Evolutionary conservation across 2,888 invertebrate genomes (phyloP), one percentile per base, ranked within the genome.

Genomic region (Malthinus seriepunctatus): DNA sequence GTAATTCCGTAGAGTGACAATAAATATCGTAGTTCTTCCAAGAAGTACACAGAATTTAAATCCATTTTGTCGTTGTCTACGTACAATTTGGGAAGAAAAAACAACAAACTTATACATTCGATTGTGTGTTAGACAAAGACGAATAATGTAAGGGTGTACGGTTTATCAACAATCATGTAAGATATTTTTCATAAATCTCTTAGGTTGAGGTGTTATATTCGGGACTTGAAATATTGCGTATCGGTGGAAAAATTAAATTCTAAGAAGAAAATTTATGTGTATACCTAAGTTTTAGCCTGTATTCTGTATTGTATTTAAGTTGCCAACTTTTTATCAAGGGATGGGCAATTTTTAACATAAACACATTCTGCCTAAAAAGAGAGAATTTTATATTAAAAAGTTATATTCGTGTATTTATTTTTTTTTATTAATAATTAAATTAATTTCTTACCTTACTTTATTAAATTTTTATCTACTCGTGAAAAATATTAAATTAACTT

Each of bases 161-260:
- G 38, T 53, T 57, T 42, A 56, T 51, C 56, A 47, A 51, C 51
- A 44, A 47, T 56, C 64, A 61, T 56, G 59, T 57, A 56, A 63
- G 66, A 66, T 66, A 66, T 66, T 66, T 66, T 64, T 64, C 64
- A 66, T 66, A 66, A 66, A 66, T 66, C 66, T 63, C 63, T 64
- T 64, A 62, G 54, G 60, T 63, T 59, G 62, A 66, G 64, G 64
- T 63, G 64, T 61, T 66, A 64, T 61, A 64, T 66, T 55, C 63
- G 63, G 62, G 65, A 48, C 61, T 57, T 66, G 64, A 66, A 66
- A 66, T 66, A 66, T 66, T 64, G 62, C 66, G 64, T 64, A 66
- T 66, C 66, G 66, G 66, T 62, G 64, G 63, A 66, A 66, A 66
- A 66, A 65, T 66, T 66, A 65, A 66, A 66, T 66, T 66, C 66